These are phyloP conservation scores for Kudoa iwatai DNA, from an alignment of 30 jellyfish, hydroid and myxozoan species.

Conservation along the genomic window DNA sequence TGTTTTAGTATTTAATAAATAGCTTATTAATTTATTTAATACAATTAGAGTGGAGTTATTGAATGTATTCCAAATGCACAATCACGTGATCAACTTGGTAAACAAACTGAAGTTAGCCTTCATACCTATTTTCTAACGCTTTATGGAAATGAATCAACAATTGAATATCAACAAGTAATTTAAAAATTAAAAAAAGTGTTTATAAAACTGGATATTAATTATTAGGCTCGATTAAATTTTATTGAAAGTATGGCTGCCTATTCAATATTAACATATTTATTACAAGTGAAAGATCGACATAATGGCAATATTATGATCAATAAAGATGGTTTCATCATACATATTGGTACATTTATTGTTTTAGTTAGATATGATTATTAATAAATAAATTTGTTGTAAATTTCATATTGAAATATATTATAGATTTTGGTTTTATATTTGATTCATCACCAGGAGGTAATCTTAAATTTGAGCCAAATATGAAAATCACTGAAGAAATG, in stretches of 20 bases:
- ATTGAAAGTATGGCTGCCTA: conserved; percentile 94
- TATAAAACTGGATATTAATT: background rate
- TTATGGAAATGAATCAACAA: conserved; percentile 47
- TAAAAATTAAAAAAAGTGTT: background rate
- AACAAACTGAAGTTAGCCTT: conserved; percentile 84
- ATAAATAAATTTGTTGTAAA: background rate
- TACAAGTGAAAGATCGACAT: conserved; percentile 87
- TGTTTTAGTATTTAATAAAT: too few species aligned
- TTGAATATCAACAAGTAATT: conserved; percentile 54
- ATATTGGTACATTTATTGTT: conserved; percentile 15
- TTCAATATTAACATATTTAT: conserved; percentile 50
- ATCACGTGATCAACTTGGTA: conserved; percentile 96
- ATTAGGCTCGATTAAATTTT: conserved; percentile 58
- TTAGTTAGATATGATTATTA: background rate
- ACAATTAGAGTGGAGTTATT: conserved; percentile 63
- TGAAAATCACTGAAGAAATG: conserved; percentile 93
- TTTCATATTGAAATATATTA: background rate
- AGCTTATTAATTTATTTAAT: background rate
- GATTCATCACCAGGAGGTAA: conserved; percentile 99
- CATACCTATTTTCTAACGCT: conserved; percentile 41
- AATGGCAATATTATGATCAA: conserved; percentile 93
- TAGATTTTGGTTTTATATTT: conserved; percentile 86
- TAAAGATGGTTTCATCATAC: conserved; percentile 59
- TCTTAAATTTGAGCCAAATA: conserved; percentile 89
- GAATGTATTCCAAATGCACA: conserved; percentile 92